Conservation (phyloP, 1,140 invertebrate genomes). For the Battus philenor region DNA sequence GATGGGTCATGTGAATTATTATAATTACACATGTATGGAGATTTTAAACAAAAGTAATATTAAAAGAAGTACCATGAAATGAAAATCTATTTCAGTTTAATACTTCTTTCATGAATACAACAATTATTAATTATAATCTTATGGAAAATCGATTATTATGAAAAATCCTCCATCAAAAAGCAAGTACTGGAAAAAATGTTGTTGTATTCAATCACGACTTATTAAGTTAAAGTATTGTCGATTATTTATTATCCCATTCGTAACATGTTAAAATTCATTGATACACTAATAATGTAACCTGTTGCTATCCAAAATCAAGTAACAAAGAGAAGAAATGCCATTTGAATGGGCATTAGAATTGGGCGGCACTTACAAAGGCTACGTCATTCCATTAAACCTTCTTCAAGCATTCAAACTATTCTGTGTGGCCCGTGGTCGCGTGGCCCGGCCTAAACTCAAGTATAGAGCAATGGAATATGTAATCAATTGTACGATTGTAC, state of each 20-base stretch:
- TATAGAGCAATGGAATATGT: constrained; percentile 59
- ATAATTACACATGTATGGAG: too few species aligned
- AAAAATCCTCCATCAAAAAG: too few species aligned
- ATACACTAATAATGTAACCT: constrained; percentile 71
- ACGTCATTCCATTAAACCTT: constrained; percentile 73
- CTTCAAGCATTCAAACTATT: constrained; percentile 60
- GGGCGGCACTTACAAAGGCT: constrained; percentile 70
- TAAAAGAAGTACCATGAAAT: too few species aligned
- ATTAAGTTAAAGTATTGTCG: constrained; percentile 31
- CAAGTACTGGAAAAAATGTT: too few species aligned
- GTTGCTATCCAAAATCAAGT: constrained; percentile 71
- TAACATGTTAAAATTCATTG: constrained; percentile 62
- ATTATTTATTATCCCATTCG: constrained; percentile 36
- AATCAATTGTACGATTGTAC: constrained; percentile 67
- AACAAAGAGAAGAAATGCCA: constrained; percentile 72
- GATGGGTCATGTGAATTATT: too few species aligned
- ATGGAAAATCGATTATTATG: too few species aligned
- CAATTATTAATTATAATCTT: too few species aligned
- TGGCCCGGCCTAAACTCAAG: constrained; percentile 33
- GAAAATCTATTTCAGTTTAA: too few species aligned
- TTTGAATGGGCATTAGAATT: constrained; percentile 74
- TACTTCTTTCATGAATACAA: too few species aligned
- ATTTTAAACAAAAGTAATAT: too few species aligned
- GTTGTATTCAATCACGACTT: constrained; percentile 21
- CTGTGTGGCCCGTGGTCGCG: constrained; percentile 71